A percentile compares a stretch with the other conserved stretches of the same genome.
Evolutionary conservation across 2,113 vertebrate species (phyloP).

Genomic region (Pedetes capensis): DNA sequence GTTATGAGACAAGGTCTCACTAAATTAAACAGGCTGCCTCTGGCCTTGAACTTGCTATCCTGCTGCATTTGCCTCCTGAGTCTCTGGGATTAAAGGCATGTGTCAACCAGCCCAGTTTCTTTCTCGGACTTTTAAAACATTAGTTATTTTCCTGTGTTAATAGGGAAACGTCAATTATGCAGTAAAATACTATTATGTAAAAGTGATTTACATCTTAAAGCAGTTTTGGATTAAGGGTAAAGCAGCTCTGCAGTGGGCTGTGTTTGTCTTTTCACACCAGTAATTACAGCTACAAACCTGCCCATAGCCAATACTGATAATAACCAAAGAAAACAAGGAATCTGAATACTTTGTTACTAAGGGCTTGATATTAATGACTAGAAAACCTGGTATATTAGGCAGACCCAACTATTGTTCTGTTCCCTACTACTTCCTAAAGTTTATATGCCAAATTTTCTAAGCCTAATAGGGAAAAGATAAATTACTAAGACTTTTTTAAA

Average conservation of each 20-base stretch:
- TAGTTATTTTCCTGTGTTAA: not conserved
- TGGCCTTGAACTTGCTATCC: no score
- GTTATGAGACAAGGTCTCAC: no score
- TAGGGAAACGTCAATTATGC: not conserved
- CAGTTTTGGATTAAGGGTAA: not conserved
- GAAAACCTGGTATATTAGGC: not conserved
- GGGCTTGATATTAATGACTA: not conserved
- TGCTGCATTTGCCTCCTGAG: no score
- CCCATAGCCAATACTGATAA: not conserved
- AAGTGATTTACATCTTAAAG: no score
- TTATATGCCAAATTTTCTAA: not conserved
- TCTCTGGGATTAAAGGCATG: no score
- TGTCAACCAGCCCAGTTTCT: no score
- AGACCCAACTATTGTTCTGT: not conserved
- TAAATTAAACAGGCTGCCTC: no score
- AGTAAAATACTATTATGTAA: not conserved
- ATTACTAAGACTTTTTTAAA: not conserved
- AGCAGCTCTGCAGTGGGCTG: not conserved
- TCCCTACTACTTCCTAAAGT: not conserved
- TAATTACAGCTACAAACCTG: not conserved
- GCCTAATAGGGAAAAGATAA: not conserved
- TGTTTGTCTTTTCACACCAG: not conserved
- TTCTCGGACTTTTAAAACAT: no score
- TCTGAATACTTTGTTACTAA: not conserved
- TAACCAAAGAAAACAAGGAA: not conserved